phyloP scores from a whole-genome alignment of 2,113 vertebrate genomes.

The Sebastes schlegelii region DNA sequence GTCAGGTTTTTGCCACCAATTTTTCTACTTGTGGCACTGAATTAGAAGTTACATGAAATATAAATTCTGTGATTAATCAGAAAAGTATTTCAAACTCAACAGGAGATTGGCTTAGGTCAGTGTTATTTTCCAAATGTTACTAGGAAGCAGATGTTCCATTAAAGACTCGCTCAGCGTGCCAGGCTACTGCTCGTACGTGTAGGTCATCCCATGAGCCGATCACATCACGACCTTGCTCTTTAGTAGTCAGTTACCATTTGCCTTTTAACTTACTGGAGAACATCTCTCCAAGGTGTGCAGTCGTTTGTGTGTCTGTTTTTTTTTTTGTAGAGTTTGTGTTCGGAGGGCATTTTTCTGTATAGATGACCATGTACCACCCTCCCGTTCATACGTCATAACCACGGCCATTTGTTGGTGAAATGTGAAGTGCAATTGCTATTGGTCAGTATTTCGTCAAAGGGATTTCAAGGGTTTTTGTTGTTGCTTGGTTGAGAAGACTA shows the following conservation, averaged over 20 bases:
- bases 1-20: slow-evolving; percentile 18
- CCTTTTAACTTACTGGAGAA: slow-evolving; percentile 66
- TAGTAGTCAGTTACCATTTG: slow-evolving; percentile 62
- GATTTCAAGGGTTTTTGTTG: slow-evolving; percentile 47
- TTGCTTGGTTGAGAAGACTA: slow-evolving; percentile 60
- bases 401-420: slow-evolving; percentile 72
- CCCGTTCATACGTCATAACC: slow-evolving; percentile 46
- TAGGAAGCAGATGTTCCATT: slow-evolving; percentile 26
- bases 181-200: slow-evolving; percentile 41
- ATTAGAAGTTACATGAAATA: slow-evolving; percentile 18
- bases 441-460: slow-evolving; percentile 72
- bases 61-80: slow-evolving; percentile 47
- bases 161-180: slow-evolving; percentile 48
- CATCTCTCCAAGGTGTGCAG: slow-evolving; percentile 51
- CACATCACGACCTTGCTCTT: slow-evolving; percentile 32
- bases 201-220: slow-evolving; percentile 20
- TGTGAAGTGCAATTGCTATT: slow-evolving; percentile 79
- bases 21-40: slow-evolving; percentile 39
- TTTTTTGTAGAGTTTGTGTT: slow-evolving; percentile 48
- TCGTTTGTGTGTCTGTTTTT: slow-evolving; percentile 47
- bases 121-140: slow-evolving; percentile 56
- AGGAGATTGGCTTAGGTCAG: slow-evolving; percentile 2
- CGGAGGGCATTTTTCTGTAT: slow-evolving; percentile 38
- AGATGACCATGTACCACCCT: slow-evolving; percentile 31
- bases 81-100: slow-evolving; percentile 5